Base-by-base conservation (phyloP, 2,797 vertebrate genomes). In the Myotis myotis region DNA sequence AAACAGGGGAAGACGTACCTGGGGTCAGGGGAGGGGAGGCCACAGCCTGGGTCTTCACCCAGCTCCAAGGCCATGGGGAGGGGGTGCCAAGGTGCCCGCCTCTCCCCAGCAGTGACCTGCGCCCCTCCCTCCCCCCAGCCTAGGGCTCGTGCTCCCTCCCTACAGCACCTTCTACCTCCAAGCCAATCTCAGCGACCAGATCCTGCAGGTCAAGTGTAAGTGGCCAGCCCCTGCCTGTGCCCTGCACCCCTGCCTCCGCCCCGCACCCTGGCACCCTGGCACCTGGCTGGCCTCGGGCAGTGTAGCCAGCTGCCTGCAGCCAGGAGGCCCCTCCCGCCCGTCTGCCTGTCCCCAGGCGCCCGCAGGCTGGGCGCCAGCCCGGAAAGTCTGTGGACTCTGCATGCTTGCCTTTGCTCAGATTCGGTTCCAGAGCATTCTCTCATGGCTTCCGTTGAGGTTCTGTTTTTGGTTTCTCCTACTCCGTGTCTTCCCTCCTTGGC, bases 191-290 rank as follows among this genome's bases (percentile, higher is more conserved):
- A 99, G 99, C 7, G 99, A 99, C 99, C 99, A 99, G 99, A 99
- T 99, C 98, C 99, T 99, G 75, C 99, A 99, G 98, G 99, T 99
- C 98, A 99, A 99, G 99, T 99, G 99, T 99, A 99, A 99, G 99
- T 99, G 99, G 98, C 98, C 96, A 60, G 86, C 96, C 97, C 97
- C 96, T 98, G 95, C 97, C 97, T 83, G 94, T 96, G n/a, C 83
- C 97, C 97, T 97, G 97, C 97, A 96, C 85, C 19, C 95, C 87
- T 91, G 94, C 97, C 82, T 84, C 96, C 94, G 81, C 57, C 98
- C 98, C 78, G 53, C 96, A 97, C 97, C 97, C 93, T 86, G 95
- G 93, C 96, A 25, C 57, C 57, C 57, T 28, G 57, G 57, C 57
- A 60, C 57, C 93, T 87, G 96, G 93, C 97, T 62, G 49, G 96